Conservation (phyloP, 2,113 vertebrate species). For the Mandrillus leucophaeus region DNA sequence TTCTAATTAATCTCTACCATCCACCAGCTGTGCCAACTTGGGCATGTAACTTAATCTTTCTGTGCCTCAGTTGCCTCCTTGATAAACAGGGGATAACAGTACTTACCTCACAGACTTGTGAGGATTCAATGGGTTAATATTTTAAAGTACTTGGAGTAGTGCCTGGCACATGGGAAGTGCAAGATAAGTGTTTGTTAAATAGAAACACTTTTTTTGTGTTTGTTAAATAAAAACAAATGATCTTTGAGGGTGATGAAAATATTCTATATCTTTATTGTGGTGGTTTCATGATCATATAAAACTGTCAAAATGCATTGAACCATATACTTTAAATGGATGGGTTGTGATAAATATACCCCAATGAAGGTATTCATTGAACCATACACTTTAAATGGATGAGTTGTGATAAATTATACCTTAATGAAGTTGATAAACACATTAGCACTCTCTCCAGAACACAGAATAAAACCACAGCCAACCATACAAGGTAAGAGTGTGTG, state of each 20-base stretch:
- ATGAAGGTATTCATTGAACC: not conserved
- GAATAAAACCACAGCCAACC: not conserved
- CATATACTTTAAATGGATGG: not conserved
- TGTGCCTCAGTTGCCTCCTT: not conserved
- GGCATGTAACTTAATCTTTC: not conserved
- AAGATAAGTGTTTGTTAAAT: slow-evolving; percentile 20
- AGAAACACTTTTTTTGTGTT: not conserved
- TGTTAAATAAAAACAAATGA: slow-evolving; percentile 45
- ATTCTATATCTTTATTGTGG: not conserved
- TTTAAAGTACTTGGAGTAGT: not conserved
- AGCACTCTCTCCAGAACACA: slow-evolving; percentile 3
- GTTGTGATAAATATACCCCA: not conserved
- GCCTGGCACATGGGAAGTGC: not conserved
- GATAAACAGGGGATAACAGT: not conserved
- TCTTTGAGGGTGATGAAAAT: not conserved
- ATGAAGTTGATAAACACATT: slow-evolving; percentile 28
- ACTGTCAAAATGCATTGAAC: slow-evolving; percentile 2
- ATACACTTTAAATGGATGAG: not conserved
- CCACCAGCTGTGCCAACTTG: not conserved
- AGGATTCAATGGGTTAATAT: slow-evolving; percentile 5
- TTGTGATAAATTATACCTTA: not conserved
- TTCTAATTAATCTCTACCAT: not conserved
- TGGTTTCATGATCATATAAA: not conserved
- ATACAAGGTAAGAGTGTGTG: not conserved
- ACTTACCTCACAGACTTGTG: not conserved